phyloP scores from a whole-genome alignment of 2,888 invertebrate genomes.

The Eumacrocentrus americanus region DNA sequence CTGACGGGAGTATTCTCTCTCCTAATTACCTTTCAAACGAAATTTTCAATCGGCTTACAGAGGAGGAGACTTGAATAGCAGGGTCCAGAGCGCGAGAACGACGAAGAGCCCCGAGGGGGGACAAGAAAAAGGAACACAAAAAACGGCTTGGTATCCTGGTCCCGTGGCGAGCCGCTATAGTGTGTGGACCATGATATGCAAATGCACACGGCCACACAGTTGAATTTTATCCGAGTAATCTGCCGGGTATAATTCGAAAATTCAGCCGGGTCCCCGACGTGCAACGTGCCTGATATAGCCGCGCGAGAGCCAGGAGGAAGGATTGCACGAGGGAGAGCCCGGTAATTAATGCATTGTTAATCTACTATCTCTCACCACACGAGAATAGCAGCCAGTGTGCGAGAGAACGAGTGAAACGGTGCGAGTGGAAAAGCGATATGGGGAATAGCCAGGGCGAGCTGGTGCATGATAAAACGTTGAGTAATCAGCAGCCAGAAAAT shows the following conservation, averaged over 20 bases:
- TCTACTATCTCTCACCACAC: slow-evolving; percentile 44
- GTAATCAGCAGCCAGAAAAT: slow-evolving; percentile 39
- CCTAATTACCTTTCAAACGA: not conserved
- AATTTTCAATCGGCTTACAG: not conserved
- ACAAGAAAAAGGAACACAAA: not conserved
- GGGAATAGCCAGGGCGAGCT: slow-evolving; percentile 20
- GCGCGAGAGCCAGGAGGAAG: slow-evolving; percentile 21
- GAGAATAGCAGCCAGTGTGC: slow-evolving; percentile 28
- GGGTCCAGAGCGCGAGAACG: not conserved
- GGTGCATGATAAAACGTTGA: slow-evolving; percentile 43
- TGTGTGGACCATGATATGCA: slow-evolving; percentile 41
- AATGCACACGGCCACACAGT: slow-evolving; percentile 42
- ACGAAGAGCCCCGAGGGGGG: not conserved
- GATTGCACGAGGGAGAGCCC: slow-evolving; percentile 30
- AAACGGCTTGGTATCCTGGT: too few relatives aligned
- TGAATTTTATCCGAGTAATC: slow-evolving; percentile 55
- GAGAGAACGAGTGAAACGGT: slow-evolving; percentile 18
- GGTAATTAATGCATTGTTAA: slow-evolving; percentile 57
- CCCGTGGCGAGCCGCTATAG: too few relatives aligned
- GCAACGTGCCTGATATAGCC: slow-evolving; percentile 32
- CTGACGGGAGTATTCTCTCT: not conserved
- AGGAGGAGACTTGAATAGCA: not conserved
- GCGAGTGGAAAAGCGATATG: slow-evolving; percentile 23
- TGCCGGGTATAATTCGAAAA: slow-evolving; percentile 52
- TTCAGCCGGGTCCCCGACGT: slow-evolving; percentile 36